Base-by-base conservation (phyloP, 2,797 vertebrate species). In the Leptatherina wallacei region DNA sequence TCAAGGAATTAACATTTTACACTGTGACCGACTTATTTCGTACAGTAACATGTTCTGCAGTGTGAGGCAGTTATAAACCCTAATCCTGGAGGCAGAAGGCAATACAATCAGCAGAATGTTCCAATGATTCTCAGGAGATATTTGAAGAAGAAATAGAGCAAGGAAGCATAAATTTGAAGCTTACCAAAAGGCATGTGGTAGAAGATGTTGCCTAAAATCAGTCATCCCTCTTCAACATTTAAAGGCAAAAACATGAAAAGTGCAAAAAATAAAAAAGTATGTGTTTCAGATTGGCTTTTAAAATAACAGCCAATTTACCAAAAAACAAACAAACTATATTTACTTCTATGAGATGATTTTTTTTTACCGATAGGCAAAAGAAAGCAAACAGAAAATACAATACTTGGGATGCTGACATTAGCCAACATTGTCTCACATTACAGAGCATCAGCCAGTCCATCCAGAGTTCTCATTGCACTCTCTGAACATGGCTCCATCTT, bases 231-330 rank as follows among this genome's bases (percentile, higher is more conserved):
- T 69, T 65, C 11, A 77, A 83, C 69, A 73, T 73, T 85, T 84
- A 84, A 89, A 92, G 84, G 87, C 84, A 88, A 82, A 90, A 84
- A 85, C 73, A 71, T 49, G 88, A 91, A 88, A 93, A 88, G 89
- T 91, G 89, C 90, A 91, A 83, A 86, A 82, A 81, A 82, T 10
- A 44, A 44, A 20, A 47, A 47, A 20, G 18, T 47, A 69, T 71
- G 71, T 70, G 73, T 81, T 90, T 91, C 77, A 77, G 74, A 88
- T 85, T 85, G 83, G 82, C 88, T 84, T 73, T 40, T 84, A 69
- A 81, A 84, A 73, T 78, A 75, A 63, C 52, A 78, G 61, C 85
- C 85, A 91, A 85, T 85, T 77, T 78, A 44, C 8, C 18, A 5
- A 16, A 42, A 16, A 65, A 69, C 61, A 16, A 65, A 69, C 61